Evolutionary conservation across 92 coral and sea anemone genomes (phyloP).

Genomic region (Porites divaricata): DNA sequence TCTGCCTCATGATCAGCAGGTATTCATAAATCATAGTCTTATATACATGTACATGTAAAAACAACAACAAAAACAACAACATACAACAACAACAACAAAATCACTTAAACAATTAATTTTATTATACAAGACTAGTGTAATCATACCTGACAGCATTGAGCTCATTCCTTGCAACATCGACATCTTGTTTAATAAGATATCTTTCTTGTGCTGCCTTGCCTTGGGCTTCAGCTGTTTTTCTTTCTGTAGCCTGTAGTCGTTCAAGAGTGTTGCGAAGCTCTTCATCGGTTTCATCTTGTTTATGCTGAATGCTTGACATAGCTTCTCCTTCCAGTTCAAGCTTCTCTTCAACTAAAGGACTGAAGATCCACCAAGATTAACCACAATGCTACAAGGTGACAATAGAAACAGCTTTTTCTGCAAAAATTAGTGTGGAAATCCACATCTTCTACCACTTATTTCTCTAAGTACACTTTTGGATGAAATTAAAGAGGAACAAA

Average conservation of each 20-base stretch:
- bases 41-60: too few relatives aligned
- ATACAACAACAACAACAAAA: too few relatives aligned
- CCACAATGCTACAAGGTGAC: background rate
- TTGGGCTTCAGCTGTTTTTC: constrained; percentile 93
- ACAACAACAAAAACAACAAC: too few relatives aligned
- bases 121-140: too few relatives aligned
- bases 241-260: constrained; percentile 90
- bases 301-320: constrained; percentile 94
- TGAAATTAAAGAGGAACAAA: background rate
- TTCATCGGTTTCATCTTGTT: constrained; percentile 97
- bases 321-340: constrained; percentile 97
- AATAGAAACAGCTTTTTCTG: too few relatives aligned
- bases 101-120: background rate
- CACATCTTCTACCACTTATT: too few relatives aligned
- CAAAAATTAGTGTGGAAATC: too few relatives aligned
- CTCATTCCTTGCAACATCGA: constrained; percentile 88
- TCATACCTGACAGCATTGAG: constrained; percentile 91
- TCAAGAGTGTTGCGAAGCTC: constrained; percentile 81
- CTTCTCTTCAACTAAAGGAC: constrained; percentile 98
- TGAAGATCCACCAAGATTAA: constrained; percentile 13
- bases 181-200: constrained; percentile 88
- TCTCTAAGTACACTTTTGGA: background rate
- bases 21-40: too few relatives aligned
- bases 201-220: constrained; percentile 92
- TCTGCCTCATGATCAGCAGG: too few relatives aligned